These are phyloP conservation scores for Muntiacus muntjak DNA, from an alignment of 2,113 vertebrate genomes.

Conservation along the genomic window DNA sequence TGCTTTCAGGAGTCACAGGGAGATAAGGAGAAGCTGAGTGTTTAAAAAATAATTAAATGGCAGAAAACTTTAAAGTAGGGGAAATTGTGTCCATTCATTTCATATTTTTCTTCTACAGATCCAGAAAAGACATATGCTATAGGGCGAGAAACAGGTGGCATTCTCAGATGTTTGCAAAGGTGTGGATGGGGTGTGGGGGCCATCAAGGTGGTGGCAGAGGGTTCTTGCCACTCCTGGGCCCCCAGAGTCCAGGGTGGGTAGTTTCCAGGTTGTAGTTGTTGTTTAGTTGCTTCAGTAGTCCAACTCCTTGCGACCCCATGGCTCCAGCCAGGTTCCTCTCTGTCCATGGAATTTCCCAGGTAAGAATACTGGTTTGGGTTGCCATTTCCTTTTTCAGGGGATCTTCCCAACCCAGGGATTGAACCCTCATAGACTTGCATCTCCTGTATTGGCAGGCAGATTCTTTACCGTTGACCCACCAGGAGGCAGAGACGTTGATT, in stretches of 20 bases:
- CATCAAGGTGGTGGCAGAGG: too few relatives aligned
- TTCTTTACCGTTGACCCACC: not conserved
- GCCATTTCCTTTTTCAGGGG: not conserved
- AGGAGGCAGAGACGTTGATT: not conserved
- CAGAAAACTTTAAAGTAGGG: not conserved
- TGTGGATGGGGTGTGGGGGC: not conserved
- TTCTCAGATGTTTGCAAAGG: not conserved
- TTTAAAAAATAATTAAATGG: not conserved
- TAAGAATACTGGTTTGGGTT: not conserved
- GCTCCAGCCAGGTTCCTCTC: not conserved
- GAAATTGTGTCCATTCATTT: not conserved
- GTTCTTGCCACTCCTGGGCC: rapidly evolving
- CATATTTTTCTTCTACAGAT: not conserved
- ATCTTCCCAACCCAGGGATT: not conserved
- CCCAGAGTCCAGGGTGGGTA: not conserved
- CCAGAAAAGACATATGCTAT: not conserved
- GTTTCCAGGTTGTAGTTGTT: not conserved
- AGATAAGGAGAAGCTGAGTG: not conserved
- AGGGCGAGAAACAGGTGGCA: not conserved
- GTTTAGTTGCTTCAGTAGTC: not conserved
- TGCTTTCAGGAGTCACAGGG: not conserved
- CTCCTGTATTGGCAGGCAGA: not conserved
- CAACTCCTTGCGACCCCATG: not conserved
- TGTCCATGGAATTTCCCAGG: not conserved
- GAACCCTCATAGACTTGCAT: not conserved